A percentile compares a stretch with the other conserved stretches of the same genome.
Conservation (phyloP, 2,113 vertebrate genomes). For the Cyprinodon brontotheroides region DNA sequence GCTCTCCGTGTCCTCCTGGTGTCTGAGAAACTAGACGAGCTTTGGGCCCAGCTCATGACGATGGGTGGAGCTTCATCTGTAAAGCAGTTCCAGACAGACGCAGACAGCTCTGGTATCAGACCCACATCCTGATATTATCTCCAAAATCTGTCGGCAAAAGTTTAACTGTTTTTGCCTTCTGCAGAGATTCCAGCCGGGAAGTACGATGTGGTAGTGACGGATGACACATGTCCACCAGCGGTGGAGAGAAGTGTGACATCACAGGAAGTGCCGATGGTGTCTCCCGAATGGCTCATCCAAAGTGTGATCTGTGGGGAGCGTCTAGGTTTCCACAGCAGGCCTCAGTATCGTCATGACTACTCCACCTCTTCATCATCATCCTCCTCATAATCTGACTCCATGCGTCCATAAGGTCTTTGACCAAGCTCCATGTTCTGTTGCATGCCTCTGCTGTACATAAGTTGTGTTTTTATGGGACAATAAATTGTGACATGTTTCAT, state of each 20-base stretch:
- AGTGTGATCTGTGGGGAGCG: conserved; percentile 89
- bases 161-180: neutral
- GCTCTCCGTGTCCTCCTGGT: conserved; percentile 88
- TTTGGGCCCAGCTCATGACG: conserved; percentile 93
- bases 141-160: neutral
- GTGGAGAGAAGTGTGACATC: conserved; percentile 84
- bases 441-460: conserved; percentile 93
- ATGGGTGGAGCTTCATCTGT: conserved; percentile 87
- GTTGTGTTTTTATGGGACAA: conserved; percentile 89
- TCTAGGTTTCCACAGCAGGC: conserved; percentile 84
- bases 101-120: conserved; percentile 83
- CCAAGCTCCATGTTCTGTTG: conserved; percentile 82
- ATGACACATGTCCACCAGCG: conserved; percentile 82
- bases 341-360: conserved; percentile 85
- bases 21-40: conserved; percentile 86
- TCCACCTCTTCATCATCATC: conserved; percentile 55
- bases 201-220: conserved; percentile 90
- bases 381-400: conserved; percentile 53
- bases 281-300: conserved; percentile 95
- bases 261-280: conserved; percentile 87
- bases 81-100: conserved; percentile 82
- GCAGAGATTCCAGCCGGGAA: conserved; percentile 86
- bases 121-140: neutral
- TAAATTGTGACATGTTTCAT: conserved; percentile 89
- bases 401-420: conserved; percentile 66